A percentile compares a stretch with the other conserved stretches of the same genome.
These are phyloP conservation scores for Tanypteryx hageni DNA, from an alignment of 2,888 invertebrate species.

Conservation along the genomic window DNA sequence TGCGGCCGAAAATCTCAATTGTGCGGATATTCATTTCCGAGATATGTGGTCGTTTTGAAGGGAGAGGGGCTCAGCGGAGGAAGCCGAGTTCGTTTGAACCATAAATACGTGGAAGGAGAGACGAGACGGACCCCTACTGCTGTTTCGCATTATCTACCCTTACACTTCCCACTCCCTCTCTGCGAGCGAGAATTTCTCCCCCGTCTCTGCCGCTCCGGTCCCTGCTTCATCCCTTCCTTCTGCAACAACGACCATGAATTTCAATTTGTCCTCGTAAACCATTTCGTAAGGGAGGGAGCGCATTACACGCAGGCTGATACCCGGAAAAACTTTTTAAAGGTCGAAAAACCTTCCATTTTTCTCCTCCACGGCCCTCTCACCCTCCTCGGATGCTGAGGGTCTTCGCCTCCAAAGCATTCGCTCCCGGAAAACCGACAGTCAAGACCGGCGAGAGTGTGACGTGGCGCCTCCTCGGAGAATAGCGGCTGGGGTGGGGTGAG, in stretches of 20 bases:
- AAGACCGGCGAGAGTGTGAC: background rate
- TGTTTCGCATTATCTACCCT: slow-evolving; percentile 58
- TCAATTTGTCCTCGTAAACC: slow-evolving; percentile 52
- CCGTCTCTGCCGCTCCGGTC: background rate
- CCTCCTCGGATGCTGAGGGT: background rate
- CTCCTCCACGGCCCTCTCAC: too few species aligned
- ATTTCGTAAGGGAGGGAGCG: background rate
- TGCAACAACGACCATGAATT: slow-evolving; percentile 33
- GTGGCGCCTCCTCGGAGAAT: background rate
- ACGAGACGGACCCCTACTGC: slow-evolving; percentile 6
- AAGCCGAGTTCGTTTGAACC: background rate
- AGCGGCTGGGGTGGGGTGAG: too few species aligned
- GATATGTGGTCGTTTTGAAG: background rate
- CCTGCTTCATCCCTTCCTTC: background rate
- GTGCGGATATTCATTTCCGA: too few species aligned
- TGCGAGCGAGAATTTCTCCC: too few species aligned
- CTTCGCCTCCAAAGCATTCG: background rate
- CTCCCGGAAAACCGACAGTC: background rate
- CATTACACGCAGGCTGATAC: background rate
- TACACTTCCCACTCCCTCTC: background rate
- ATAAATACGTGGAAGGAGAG: background rate
- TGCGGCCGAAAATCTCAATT: too few species aligned
- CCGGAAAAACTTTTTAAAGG: background rate
- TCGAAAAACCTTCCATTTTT: background rate
- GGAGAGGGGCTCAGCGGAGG: background rate